Percentiles rank a stretch among this genome's conserved stretches.
Evolutionary conservation across 2,888 invertebrate species (phyloP).

Genomic region (Mythimna loreyi): DNA sequence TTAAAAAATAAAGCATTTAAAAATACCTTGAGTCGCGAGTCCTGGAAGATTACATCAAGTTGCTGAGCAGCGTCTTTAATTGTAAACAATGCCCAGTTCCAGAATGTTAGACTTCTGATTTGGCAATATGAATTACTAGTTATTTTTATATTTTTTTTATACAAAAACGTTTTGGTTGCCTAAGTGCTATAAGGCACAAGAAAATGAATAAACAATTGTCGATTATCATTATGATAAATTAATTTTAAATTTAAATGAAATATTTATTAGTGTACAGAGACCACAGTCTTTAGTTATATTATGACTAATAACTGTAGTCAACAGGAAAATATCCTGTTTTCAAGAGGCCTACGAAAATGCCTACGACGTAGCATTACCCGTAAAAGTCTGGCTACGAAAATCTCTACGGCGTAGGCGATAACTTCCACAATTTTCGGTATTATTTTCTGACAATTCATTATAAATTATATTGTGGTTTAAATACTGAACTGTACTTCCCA

Average conservation of each 20-base stretch:
- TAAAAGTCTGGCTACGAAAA: background rate
- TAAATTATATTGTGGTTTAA: background rate
- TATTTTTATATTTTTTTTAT: too few species aligned
- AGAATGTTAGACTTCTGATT: background rate
- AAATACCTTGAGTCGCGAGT: background rate
- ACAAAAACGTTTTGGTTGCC: too few species aligned
- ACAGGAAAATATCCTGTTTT: background rate
- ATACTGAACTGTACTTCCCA: background rate
- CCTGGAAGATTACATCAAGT: background rate
- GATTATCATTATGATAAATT: background rate
- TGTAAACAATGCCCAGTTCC: too few species aligned
- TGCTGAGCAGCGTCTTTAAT: background rate
- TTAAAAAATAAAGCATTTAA: too few species aligned
- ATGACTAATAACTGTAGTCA: background rate
- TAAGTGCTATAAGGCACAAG: too few species aligned
- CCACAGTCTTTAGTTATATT: background rate
- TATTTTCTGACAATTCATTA: background rate
- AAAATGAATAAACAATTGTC: too few species aligned
- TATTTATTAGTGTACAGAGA: conserved; percentile 4
- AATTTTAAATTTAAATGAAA: background rate
- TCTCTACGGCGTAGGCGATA: background rate
- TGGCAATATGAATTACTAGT: background rate
- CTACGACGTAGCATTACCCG: conserved; percentile 40
- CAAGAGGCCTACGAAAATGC: conserved; percentile 13
- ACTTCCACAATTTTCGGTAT: background rate